A percentile compares a stretch with the other conserved stretches of the same genome.
Conservation (phyloP, 2,113 vertebrate species). For the Varanus salvator region DNA sequence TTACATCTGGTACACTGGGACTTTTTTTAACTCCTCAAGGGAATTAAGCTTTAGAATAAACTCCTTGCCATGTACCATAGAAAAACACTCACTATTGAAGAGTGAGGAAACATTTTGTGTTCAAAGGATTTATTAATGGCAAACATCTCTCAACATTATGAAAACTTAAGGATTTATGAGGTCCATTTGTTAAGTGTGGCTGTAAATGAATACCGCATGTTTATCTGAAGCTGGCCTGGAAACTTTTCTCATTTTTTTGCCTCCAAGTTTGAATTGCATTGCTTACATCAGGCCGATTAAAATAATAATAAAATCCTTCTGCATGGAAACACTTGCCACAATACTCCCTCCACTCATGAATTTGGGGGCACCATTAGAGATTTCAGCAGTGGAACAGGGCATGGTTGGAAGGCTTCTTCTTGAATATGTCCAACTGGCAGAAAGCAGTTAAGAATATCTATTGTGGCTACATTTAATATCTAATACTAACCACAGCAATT, state of each 20-base stretch:
- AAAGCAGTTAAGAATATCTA: conserved; percentile 16
- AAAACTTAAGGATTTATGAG: conserved; percentile 66
- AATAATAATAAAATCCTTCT: background rate
- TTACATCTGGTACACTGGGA: conserved; percentile 36
- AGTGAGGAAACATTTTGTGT: conserved; percentile 67
- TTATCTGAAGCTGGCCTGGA: conserved; percentile 55
- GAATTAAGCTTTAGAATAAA: conserved; percentile 67
- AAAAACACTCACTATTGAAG: conserved; percentile 61
- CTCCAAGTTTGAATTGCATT: conserved; percentile 47
- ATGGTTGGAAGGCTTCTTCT: background rate
- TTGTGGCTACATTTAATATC: background rate
- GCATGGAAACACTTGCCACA: background rate
- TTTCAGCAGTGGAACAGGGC: background rate
- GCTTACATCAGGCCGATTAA: conserved; percentile 54
- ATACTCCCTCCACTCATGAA: conserved; percentile 21
- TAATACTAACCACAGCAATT: background rate
- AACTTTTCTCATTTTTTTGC: conserved; percentile 47
- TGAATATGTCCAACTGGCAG: background rate
- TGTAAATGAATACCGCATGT: conserved; percentile 55
- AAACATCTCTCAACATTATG: conserved; percentile 68
- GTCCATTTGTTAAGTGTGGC: conserved; percentile 44
- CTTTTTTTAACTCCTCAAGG: conserved; percentile 46
- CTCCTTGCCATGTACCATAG: conserved; percentile 60
- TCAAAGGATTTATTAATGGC: conserved; percentile 72
- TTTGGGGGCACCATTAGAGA: conserved; percentile 14